Evolutionary conservation across 2,888 invertebrate species (phyloP).

Genomic region (Epirrita christyi): DNA sequence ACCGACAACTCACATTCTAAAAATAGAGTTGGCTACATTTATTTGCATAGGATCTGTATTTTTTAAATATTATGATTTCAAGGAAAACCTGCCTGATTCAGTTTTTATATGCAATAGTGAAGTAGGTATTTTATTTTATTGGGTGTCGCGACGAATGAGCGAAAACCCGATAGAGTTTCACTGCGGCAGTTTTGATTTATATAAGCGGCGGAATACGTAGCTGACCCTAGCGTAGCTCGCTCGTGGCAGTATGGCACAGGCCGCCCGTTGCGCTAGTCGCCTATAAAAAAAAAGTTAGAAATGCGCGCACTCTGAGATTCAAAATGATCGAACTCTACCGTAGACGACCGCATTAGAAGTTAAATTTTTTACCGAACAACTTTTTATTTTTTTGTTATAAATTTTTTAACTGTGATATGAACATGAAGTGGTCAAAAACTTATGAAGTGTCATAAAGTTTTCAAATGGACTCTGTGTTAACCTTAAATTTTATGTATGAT

Average conservation of each 20-base stretch:
- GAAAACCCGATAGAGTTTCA: conserved; percentile 57
- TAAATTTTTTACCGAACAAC: not conserved
- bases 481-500: conserved; percentile 82
- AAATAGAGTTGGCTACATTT: too few species aligned
- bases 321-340: conserved; percentile 36
- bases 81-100: conserved; percentile 17
- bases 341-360: not conserved
- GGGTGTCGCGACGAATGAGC: conserved; percentile 43
- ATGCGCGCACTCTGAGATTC: conserved; percentile 47
- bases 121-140: conserved; percentile 30
- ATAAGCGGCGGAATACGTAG: conserved; percentile 7
- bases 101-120: conserved; percentile 18
- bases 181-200: conserved; percentile 44
- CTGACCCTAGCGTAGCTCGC: too few species aligned
- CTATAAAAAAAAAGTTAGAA: conserved; percentile 49
- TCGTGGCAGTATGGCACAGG: conserved; percentile 57
- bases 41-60: not conserved
- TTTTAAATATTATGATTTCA: not conserved
- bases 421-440: conserved; percentile 43
- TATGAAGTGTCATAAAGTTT: conserved; percentile 59
- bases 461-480: conserved; percentile 76
- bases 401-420: conserved; percentile 13
- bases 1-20: too few species aligned
- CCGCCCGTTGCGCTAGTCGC: conserved; percentile 59
- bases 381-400: conserved; percentile 1